Evolutionary conservation across 2,888 invertebrate genomes (phyloP).

Genomic region (Drymonia ruficornis): DNA sequence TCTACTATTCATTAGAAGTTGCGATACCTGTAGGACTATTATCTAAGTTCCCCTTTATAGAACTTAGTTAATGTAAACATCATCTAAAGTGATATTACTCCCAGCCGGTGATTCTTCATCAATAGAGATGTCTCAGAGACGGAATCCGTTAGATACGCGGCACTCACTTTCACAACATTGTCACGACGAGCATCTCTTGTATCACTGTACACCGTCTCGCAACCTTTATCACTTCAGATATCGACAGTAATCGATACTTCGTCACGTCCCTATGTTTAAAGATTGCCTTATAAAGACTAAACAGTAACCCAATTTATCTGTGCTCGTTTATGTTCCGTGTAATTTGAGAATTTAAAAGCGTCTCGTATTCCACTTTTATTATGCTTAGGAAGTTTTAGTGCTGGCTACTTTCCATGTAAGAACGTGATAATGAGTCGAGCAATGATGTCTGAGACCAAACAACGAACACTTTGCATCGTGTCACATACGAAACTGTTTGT

Average conservation of each 20-base stretch:
- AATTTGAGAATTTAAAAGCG: conserved; percentile 1
- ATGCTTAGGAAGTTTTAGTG: neutral
- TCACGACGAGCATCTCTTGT: conserved; percentile 30
- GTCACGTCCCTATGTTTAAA: conserved; percentile 23
- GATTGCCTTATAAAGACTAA: conserved; percentile 4
- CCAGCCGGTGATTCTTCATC: conserved; percentile 10
- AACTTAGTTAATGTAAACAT: neutral
- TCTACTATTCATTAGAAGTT: too few species aligned
- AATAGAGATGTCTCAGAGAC: conserved; percentile 28
- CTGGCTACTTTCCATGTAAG: conserved; percentile 1
- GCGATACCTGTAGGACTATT: neutral
- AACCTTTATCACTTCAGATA: conserved; percentile 23
- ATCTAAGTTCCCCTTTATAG: too few species aligned
- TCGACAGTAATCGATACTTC: conserved; percentile 15
- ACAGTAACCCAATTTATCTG: conserved; percentile 16
- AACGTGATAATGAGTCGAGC: conserved; percentile 5
- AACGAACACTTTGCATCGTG: neutral
- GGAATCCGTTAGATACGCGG: conserved; percentile 18
- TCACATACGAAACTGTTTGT: neutral
- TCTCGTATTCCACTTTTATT: conserved; percentile 4
- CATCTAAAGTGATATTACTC: too few species aligned
- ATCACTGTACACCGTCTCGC: conserved; percentile 27
- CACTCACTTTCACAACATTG: conserved; percentile 36
- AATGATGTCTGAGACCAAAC: neutral
- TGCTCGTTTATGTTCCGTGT: neutral